These are phyloP conservation scores for Meteorus cinctellus DNA, from an alignment of 2,888 invertebrate species.

Conservation along the genomic window DNA sequence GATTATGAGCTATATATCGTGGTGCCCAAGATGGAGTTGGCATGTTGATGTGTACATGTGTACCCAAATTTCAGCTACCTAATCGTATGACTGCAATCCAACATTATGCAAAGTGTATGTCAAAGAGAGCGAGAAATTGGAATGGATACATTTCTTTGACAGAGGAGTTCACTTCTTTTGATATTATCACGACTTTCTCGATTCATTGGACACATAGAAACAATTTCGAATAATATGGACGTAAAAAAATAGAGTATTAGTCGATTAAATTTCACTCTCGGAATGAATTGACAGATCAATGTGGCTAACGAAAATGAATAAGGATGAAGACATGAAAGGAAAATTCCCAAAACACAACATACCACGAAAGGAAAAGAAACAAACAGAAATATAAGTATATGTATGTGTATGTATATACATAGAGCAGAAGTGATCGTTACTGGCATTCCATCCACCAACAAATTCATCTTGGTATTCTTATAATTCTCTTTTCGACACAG, in stretches of 20 bases:
- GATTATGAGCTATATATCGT: no score
- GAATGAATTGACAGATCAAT: constrained; percentile 43
- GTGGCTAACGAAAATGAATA: constrained; percentile 35
- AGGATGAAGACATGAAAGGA: constrained; percentile 37
- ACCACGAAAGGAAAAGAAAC: constrained; percentile 26
- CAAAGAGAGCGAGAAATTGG: background rate
- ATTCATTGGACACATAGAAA: background rate
- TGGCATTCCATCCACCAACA: constrained; percentile 62
- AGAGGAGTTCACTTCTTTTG: background rate
- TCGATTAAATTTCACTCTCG: constrained; percentile 48
- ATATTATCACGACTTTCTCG: background rate
- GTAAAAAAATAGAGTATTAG: constrained; percentile 2
- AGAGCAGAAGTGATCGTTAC: constrained; percentile 39
- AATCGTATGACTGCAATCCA: background rate
- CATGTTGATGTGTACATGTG: no score
- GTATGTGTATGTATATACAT: constrained; percentile 1
- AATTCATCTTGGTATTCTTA: constrained; percentile 52
- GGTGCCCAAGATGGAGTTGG: no score
- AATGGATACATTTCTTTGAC: background rate
- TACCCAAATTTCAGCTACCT: background rate
- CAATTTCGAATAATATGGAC: constrained; percentile 1
- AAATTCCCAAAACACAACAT: constrained; percentile 54
- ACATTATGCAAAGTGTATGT: background rate
- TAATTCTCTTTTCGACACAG: constrained; percentile 46
- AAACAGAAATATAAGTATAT: constrained; percentile 33